Evolutionary conservation across 2,113 vertebrate genomes (phyloP).

Genomic region (Pterocles orientalis): DNA sequence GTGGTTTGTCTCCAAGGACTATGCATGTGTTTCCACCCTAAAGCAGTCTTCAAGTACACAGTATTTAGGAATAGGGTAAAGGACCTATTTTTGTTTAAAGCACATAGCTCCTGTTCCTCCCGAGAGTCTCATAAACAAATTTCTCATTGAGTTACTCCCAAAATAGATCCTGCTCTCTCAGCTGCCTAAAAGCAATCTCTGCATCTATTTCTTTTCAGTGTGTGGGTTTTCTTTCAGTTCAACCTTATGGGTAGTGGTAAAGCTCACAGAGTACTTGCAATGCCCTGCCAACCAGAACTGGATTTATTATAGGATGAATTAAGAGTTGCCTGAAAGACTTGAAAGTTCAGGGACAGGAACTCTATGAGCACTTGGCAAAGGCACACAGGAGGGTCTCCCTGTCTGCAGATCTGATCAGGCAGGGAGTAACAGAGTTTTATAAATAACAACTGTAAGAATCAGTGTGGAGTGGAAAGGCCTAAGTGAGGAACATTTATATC

Average conservation of each 20-base stretch:
- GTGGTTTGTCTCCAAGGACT: neutral
- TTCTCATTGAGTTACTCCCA: constrained; percentile 48
- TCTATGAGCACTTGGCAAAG: neutral
- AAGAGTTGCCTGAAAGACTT: constrained; percentile 19
- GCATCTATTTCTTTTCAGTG: neutral
- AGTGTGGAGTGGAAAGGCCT: neutral
- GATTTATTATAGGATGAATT: constrained; percentile 23
- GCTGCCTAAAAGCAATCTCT: constrained; percentile 4
- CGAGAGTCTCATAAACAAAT: constrained; percentile 22
- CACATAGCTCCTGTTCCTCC: constrained; percentile 10
- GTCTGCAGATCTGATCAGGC: neutral
- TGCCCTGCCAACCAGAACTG: constrained; percentile 7
- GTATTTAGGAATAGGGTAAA: neutral
- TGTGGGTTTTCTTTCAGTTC: constrained; percentile 22
- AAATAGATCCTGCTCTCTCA: constrained; percentile 21
- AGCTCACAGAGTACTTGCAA: neutral
- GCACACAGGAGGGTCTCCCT: neutral
- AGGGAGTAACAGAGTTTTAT: neutral
- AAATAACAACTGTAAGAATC: neutral
- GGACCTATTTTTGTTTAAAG: constrained; percentile 43
- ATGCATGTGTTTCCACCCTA: neutral
- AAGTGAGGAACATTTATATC: neutral
- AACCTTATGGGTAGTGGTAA: neutral
- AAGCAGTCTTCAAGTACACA: neutral
- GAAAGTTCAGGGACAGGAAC: neutral